Conservation (phyloP, 2,888 invertebrate genomes). For the Aspidiotus destructor region DNA sequence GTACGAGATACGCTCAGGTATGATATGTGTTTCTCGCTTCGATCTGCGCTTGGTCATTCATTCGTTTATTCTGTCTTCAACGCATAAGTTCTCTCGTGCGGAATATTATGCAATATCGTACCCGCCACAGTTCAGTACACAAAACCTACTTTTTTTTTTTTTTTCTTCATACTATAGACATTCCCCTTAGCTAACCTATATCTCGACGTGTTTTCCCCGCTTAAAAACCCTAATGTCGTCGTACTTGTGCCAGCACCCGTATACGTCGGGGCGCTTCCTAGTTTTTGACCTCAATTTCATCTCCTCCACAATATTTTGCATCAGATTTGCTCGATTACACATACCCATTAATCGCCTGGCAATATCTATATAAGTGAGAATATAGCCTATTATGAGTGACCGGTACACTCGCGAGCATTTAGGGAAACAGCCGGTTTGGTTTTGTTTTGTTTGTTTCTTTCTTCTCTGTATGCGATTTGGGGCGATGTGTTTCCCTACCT, state of each 20-base stretch:
- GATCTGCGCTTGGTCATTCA: not conserved
- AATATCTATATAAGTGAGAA: not conserved
- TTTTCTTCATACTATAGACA: conserved; percentile 16
- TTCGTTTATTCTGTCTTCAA: not conserved
- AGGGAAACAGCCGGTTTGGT: conserved; percentile 9
- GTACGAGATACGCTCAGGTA: too few relatives aligned
- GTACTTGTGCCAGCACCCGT: conserved; percentile 19
- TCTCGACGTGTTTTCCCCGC: conserved; percentile 11
- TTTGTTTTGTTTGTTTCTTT: conserved; percentile 8
- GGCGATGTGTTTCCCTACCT: too few relatives aligned
- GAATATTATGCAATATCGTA: conserved; percentile 2
- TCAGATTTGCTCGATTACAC: conserved; percentile 20
- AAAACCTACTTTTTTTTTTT: conserved; percentile 29
- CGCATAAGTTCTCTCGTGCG: not conserved
- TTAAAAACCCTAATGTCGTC: conserved; percentile 9
- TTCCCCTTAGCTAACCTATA: conserved; percentile 25
- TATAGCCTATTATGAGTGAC: not conserved
- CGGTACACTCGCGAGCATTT: not conserved
- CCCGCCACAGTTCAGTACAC: conserved; percentile 28
- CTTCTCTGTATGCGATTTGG: not conserved
- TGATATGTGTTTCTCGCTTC: conserved; percentile 6
- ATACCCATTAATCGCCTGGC: not conserved
- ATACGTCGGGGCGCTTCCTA: conserved; percentile 22
- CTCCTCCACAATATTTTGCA: conserved; percentile 16
- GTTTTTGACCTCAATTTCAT: conserved; percentile 30